Evolutionary conservation across 30 jellyfish, hydroid and myxozoan species (phyloP).

Genomic region (Sanderia malayensis): DNA sequence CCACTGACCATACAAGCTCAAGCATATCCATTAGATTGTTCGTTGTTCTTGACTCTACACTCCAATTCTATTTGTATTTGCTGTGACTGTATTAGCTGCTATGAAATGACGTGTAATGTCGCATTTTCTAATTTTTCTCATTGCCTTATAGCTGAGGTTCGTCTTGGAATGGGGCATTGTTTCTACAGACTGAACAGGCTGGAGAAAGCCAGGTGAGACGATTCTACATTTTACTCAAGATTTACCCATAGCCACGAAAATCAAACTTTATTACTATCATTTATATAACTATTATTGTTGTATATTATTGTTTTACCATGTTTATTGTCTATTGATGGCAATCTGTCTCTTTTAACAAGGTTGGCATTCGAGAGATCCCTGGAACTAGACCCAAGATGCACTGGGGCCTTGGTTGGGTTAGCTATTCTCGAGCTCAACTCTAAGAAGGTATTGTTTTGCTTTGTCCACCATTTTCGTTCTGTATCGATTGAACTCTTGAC

Average conservation of each 20-base stretch:
- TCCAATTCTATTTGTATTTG: too few species aligned
- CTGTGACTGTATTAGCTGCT: too few species aligned
- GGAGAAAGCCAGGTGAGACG: slow-evolving; percentile 78
- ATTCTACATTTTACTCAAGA: not conserved
- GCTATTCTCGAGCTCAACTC: slow-evolving; percentile 86
- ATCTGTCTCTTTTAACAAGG: slow-evolving; percentile 8
- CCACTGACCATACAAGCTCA: too few species aligned
- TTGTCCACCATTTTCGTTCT: too few species aligned
- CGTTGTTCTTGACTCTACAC: too few species aligned
- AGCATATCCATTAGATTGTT: too few species aligned
- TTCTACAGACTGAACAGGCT: slow-evolving; percentile 72
- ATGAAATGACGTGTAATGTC: too few species aligned
- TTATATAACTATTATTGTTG: not conserved
- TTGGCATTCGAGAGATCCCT: slow-evolving; percentile 86
- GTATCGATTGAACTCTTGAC: too few species aligned
- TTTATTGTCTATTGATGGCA: not conserved
- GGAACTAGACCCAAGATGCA: slow-evolving; percentile 77
- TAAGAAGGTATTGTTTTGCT: slow-evolving; percentile 59
- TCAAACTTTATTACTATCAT: too few species aligned
- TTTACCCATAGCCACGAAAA: not conserved
- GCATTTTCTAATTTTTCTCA: too few species aligned
- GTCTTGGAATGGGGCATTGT: slow-evolving; percentile 97
- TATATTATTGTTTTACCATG: not conserved
- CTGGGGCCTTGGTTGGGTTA: slow-evolving; percentile 86
- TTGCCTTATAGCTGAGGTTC: slow-evolving; percentile 82